Base-by-base conservation (phyloP, 2,888 invertebrate species). In the Brachyopa scutellaris region DNA sequence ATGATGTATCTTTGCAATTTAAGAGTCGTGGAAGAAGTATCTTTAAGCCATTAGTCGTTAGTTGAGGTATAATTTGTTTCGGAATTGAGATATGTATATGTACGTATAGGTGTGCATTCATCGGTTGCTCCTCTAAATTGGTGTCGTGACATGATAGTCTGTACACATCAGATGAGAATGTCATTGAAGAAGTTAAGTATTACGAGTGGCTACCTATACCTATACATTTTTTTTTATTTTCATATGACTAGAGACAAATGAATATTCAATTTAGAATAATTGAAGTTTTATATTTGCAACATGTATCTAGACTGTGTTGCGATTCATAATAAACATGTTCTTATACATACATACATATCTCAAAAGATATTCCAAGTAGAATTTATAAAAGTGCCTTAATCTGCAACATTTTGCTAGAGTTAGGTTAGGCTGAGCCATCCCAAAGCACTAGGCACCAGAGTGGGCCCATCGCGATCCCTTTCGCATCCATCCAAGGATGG, bases 41-140 rank as follows among this genome's bases (percentile, higher is more conserved):
- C 76, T 72, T 59, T 29, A 38, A 55, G 59, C 66, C 70, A 77
- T 82, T 82, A 76, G 82, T 61, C 53, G 36, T 77, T 49, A 55
- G 77, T 77, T 66, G 82, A 77, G 42, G 70, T 55, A 26, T 77
- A 82, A 82, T 82, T 82, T 82, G 82, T 82, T 82, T 40, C n/a
- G 61, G 33, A 76, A 72, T 66, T 76, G 73, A 79, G 79, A 79
- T 79, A 73, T 61, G 67, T 59, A 67, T 73, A 79, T 51, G 9
- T 8, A 7, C 17, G 38, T 36, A 7, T 7, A 6, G 1, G 47
- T 23, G 33, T 47, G 29, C 47, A 70, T 61, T 69, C 67, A 69
- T 77, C 38, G 76, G 45, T 64, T 31, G 19, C 31, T 53, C 13
- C 13, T 13, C 13, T 64, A 29, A 70, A 78, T 53, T 61, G 53